Conservation (phyloP, 1,140 invertebrate species). For the Aphidius gifuensis region DNA sequence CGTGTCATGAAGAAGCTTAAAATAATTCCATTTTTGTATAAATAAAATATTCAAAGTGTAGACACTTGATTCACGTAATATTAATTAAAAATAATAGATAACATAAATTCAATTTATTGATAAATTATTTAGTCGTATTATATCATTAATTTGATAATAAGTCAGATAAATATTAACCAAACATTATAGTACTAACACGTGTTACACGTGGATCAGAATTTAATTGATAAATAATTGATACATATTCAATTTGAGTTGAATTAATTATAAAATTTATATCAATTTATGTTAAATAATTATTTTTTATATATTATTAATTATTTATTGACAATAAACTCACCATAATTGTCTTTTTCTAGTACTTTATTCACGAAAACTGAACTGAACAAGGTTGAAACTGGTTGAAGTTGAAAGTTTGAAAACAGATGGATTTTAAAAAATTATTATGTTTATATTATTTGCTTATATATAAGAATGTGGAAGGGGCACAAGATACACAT, state of each 20-base stretch:
- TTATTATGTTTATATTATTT: too few species aligned
- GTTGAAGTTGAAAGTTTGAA: background rate
- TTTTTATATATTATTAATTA: background rate
- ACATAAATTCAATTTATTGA: background rate
- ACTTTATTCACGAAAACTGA: slow-evolving; percentile 34
- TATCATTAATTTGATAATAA: background rate
- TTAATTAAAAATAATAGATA: background rate
- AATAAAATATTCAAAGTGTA: too few species aligned
- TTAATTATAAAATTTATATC: background rate
- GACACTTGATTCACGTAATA: background rate
- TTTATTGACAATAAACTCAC: slow-evolving; percentile 29
- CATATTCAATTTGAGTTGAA: too few species aligned
- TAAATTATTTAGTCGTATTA: too few species aligned
- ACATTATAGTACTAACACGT: background rate
- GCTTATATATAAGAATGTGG: too few species aligned
- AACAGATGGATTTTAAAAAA: too few species aligned
- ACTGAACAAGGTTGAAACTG: slow-evolving; percentile 31
- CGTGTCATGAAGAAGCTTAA: too few species aligned
- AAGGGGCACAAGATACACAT: too few species aligned
- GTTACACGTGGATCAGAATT: slow-evolving; percentile 8
- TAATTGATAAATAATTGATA: too few species aligned
- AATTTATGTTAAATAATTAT: background rate
- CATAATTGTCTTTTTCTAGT: slow-evolving; percentile 33
- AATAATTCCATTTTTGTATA: too few species aligned
- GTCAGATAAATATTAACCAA: background rate